Evolutionary conservation across 2,888 invertebrate genomes (phyloP), one percentile per base, ranked within the genome.

Genomic region (Drosophila ustulata): DNA sequence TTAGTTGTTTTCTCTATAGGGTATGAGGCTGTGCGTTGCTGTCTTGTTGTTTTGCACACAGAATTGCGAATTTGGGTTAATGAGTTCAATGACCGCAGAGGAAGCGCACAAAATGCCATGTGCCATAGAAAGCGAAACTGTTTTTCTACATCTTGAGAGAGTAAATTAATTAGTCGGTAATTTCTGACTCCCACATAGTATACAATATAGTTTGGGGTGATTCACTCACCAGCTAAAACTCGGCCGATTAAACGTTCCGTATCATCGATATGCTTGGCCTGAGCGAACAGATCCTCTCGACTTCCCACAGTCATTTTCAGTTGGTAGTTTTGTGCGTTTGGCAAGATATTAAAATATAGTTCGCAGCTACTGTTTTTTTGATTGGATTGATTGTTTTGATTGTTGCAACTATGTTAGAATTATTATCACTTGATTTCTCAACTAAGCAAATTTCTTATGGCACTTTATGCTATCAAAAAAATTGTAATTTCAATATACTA

Each of bases 231-330:
- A 86, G 92, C 92, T 73, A 92, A 71, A 39, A 92, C 92, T 55
- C 92, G 83, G 52, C 91, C 92, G 75, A 92, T 92, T 56, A 92
- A 83, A 71, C 92, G 91, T 75, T 92, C 92, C 34, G 92, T 92
- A 83, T 91, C 92, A 67, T 91, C 90, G 43, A 92, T 91, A 55
- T 88, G 86, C 57, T 90, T 90, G 66, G 91, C 91, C 74, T 84
- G 90, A 43, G 91, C 90, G 82, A 92, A 92, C 26, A 92, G 86
- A 86, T 92, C 91, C 77, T 92, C 92, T 34, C 92, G 89, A 71
- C 91, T 91, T 53, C 92, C 92, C 78, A 92, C 91, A 46, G 92
- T 92, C 92, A 92, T 92, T 70, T 69, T 69, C 0, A 30, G 30
- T 9, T 11, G 9, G 3, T 18, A 5, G 11, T 37, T 37, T 37